Base-by-base conservation (phyloP, 1,140 invertebrate species). In the Formica selysi region DNA sequence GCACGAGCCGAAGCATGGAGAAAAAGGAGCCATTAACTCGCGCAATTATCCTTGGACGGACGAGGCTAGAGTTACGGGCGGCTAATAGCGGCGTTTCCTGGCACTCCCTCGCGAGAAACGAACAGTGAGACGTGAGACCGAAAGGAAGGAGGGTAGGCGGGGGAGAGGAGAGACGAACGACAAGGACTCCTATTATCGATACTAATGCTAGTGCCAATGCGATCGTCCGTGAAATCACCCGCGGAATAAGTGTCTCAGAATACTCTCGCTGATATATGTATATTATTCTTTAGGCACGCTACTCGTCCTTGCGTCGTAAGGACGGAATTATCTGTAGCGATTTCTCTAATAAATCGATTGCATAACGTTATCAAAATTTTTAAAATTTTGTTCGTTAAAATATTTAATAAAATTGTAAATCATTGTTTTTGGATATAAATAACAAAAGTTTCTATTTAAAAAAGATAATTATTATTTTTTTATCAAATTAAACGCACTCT, bases 81-180 rank as follows among this genome's bases (percentile, higher is more conserved):
- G 87, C 91, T 94, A 94, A 93, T 94, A 91, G 92, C 92, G 67
- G 79, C 87, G 91, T 90, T 94, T 94, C 93, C 93, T 94, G 92
- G 89, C 93, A 91, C 92, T 93, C 92, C 93, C 91, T 92, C 90
- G 90, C 89, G 92, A 62, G 89, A 90, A 71, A 80, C 62, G 51
- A 26, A 19, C 10, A 67, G 41, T 54, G 67, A 44, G 62, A 86
- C 32, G 22, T 70, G 74, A 57, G 36, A 38, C 54, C 22, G 62
- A 26, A 32, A 61, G 51, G 74, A 44, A 44, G 41, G 48, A 51
- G 48, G 5, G 4, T 51, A 48, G 4, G 13, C 32, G 48, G 48
- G 48, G 10, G 16, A 51, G 70, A 36, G 57, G 48, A 36, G 85
- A 89, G 76, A 86, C 76, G 62, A 29, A 88, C 71, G 51, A 64